Conservation (phyloP, 1,140 invertebrate species). For the Pseudomyrmex pallidus region DNA sequence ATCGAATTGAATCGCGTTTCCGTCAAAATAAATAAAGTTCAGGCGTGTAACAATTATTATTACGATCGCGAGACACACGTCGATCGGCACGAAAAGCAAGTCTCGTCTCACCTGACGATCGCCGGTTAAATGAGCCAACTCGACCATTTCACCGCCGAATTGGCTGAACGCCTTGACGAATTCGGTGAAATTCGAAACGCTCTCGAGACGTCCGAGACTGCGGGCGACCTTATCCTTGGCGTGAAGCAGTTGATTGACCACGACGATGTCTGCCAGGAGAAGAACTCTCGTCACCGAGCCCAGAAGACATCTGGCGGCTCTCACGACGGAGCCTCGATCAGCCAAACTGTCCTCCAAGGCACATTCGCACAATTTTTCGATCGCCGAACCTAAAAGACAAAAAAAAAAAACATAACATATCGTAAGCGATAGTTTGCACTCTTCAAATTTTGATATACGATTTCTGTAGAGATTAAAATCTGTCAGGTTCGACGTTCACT, state of each 20-base stretch:
- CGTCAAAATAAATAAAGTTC: background rate
- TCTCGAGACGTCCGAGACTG: constrained; percentile 94
- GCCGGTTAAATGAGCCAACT: constrained; percentile 96
- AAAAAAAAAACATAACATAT: background rate
- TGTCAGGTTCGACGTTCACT: background rate
- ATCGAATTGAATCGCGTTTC: background rate
- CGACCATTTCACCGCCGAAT: constrained; percentile 99
- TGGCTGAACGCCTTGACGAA: constrained; percentile 99
- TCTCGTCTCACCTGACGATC: constrained; percentile 83
- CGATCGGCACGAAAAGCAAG: background rate
- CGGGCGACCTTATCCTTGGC: constrained; percentile 98
- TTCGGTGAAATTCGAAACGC: constrained; percentile 98
- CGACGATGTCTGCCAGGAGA: constrained; percentile 98
- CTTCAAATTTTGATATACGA: background rate
- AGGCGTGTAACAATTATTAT: background rate
- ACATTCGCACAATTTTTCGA: constrained; percentile 95
- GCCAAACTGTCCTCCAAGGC: constrained; percentile 89
- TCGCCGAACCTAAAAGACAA: constrained; percentile 90
- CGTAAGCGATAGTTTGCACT: background rate
- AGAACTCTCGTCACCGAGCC: constrained; percentile 98
- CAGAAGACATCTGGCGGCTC: constrained; percentile 96
- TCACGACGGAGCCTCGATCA: constrained; percentile 92
- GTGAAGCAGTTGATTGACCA: constrained; percentile 97
- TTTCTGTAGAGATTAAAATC: background rate
- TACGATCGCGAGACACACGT: background rate